A percentile compares a stretch with the other conserved stretches of the same genome.
Conservation (phyloP, 1,140 invertebrate genomes). For the Drosophila virilis region DNA sequence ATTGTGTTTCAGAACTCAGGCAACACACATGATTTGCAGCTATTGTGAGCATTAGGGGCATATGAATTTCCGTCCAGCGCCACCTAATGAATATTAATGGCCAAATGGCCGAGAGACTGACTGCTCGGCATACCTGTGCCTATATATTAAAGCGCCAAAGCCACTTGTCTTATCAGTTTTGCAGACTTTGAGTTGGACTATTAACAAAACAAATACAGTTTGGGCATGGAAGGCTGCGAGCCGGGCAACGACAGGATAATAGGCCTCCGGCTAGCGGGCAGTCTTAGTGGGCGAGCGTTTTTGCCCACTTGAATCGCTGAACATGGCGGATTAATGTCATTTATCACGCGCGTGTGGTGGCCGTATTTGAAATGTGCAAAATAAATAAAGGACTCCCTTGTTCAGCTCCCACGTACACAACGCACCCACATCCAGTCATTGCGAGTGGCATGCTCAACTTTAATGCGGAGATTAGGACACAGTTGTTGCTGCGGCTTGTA, state of each 20-base stretch:
- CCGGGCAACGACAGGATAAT: constrained; percentile 19
- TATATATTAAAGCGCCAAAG: constrained; percentile 77
- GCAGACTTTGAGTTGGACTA: constrained; percentile 67
- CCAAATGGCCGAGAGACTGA: constrained; percentile 34
- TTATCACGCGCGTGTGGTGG: constrained; percentile 66
- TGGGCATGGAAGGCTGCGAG: constrained; percentile 60
- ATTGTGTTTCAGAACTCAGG: constrained; percentile 2
- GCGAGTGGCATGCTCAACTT: constrained; percentile 38
- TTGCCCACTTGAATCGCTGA: constrained; percentile 72
- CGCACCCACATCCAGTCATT: neutral
- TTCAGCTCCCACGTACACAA: too few species aligned
- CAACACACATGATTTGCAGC: constrained; percentile 11
- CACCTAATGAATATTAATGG: constrained; percentile 56
- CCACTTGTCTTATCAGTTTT: constrained; percentile 79
- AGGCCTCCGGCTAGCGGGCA: constrained; percentile 33
- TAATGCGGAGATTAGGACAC: constrained; percentile 54
- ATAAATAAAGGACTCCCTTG: constrained; percentile 63
- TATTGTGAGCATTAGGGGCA: constrained; percentile 30
- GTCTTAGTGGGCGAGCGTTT: constrained; percentile 25
- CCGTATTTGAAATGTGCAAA: constrained; percentile 75
- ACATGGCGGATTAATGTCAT: constrained; percentile 81
- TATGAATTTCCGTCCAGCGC: constrained; percentile 26
- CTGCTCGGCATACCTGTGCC: constrained; percentile 42
- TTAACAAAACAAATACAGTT: constrained; percentile 81
- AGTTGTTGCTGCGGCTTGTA: constrained; percentile 52